Conservation (phyloP, 2,888 invertebrate genomes). For the Caenorhabditis sinica region DNA sequence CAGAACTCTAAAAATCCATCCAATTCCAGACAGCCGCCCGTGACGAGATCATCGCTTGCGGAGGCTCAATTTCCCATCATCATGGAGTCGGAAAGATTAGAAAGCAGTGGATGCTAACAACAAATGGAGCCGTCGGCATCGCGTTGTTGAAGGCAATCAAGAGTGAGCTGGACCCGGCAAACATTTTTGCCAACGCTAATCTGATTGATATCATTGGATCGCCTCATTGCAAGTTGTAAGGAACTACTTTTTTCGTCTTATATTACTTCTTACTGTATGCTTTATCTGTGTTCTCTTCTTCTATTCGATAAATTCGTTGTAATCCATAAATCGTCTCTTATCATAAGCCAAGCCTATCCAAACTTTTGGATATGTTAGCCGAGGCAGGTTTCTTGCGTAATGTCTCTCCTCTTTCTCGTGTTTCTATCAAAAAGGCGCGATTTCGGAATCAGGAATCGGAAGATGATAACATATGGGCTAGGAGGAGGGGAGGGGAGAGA, state of each 20-base stretch:
- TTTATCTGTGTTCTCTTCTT: not conserved
- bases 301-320: not conserved
- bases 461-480: slow-evolving; percentile 36
- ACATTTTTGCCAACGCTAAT: slow-evolving; percentile 94
- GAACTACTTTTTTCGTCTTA: not conserved
- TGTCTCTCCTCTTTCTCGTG: not conserved
- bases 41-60: slow-evolving; percentile 93
- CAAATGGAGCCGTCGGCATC: slow-evolving; percentile 91
- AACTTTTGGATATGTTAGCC: not conserved
- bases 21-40: slow-evolving; percentile 88
- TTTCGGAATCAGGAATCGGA: slow-evolving; percentile 35
- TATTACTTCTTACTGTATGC: not conserved
- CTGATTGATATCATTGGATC: slow-evolving; percentile 85
- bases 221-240: slow-evolving; percentile 69
- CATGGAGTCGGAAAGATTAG: slow-evolving; percentile 91
- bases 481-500: not conserved
- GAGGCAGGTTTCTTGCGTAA: slow-evolving; percentile 42
- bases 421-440: slow-evolving; percentile 28
- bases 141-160: slow-evolving; percentile 91
- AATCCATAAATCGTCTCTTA: not conserved
- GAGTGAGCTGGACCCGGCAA: slow-evolving; percentile 92
- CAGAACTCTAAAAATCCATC: not conserved
- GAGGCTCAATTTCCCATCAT: slow-evolving; percentile 96
- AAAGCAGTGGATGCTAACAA: slow-evolving; percentile 91
- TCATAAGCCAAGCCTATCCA: not conserved